A percentile compares a stretch with the other conserved stretches of the same genome.
Conservation (phyloP, 2,797 vertebrate species). For the Sebastes iracundus region DNA sequence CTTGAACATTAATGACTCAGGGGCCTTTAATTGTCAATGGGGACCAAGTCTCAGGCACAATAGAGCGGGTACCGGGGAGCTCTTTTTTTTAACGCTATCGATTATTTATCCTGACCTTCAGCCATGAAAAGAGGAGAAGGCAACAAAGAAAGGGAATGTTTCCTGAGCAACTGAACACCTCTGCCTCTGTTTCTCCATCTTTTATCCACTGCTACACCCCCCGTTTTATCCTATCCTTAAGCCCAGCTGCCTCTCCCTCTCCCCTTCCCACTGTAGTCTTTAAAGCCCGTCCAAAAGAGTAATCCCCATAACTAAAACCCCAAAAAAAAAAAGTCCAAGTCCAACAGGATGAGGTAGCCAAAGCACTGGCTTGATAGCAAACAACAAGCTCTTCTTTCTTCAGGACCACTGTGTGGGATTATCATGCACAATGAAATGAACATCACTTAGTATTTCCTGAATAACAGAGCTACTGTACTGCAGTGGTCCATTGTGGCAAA, state of each 20-base stretch:
- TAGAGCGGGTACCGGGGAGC: conserved; percentile 39
- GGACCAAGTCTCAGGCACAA: conserved; percentile 65
- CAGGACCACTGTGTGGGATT: conserved; percentile 43
- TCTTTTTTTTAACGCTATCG: conserved; percentile 73
- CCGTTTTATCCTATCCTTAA: conserved; percentile 68
- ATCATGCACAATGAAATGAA: conserved; percentile 37
- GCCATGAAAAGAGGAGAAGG: conserved; percentile 60
- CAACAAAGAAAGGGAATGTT: conserved; percentile 60
- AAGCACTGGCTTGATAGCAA: conserved; percentile 60
- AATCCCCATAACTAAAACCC: conserved; percentile 76
- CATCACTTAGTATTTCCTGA: conserved; percentile 39
- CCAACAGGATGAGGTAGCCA: conserved; percentile 70
- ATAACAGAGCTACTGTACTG: conserved; percentile 5
- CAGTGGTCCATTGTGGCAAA: background rate
- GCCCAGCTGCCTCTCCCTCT: conserved; percentile 60
- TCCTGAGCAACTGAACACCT: conserved; percentile 67
- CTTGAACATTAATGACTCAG: conserved; percentile 77
- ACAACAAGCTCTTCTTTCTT: conserved; percentile 57
- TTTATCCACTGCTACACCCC: conserved; percentile 44
- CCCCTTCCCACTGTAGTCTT: conserved; percentile 70
- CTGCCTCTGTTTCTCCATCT: conserved; percentile 46
- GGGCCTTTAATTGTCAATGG: conserved; percentile 69
- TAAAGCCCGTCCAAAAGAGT: conserved; percentile 75
- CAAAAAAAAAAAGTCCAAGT: conserved; percentile 47
- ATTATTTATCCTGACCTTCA: conserved; percentile 82